Conservation (phyloP, 2,797 vertebrate species). For the Mormyrus hasselquistii region DNA sequence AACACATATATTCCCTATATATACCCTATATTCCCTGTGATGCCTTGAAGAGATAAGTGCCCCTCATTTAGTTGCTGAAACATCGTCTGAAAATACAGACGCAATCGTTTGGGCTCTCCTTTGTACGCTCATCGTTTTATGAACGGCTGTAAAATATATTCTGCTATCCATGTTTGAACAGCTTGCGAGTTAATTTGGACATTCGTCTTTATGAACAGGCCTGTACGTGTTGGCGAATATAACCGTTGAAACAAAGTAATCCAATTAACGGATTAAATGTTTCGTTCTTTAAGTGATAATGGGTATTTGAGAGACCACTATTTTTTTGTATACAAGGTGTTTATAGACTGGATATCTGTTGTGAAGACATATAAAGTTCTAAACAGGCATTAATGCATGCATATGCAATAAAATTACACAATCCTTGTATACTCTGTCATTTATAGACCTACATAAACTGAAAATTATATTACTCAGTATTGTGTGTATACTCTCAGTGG, state of each 20-base stretch:
- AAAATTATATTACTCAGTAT: background rate
- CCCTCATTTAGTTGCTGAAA: slow-evolving; percentile 47
- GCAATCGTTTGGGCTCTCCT: slow-evolving; percentile 3
- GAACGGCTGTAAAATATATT: background rate
- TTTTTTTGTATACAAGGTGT: background rate
- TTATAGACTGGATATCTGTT: background rate
- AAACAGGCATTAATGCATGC: background rate
- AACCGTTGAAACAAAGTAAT: background rate
- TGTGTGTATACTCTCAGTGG: background rate
- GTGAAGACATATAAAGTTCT: background rate
- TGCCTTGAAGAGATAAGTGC: slow-evolving; percentile 45
- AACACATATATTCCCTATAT: background rate
- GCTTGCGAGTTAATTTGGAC: background rate
- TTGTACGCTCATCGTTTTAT: slow-evolving; percentile 17
- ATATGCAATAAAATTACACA: background rate
- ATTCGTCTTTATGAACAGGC: background rate
- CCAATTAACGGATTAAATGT: background rate
- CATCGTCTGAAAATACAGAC: slow-evolving; percentile 31
- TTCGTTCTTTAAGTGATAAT: background rate
- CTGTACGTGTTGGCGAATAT: background rate
- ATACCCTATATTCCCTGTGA: background rate
- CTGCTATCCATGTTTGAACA: background rate
- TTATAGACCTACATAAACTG: background rate
- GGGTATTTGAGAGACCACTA: background rate
- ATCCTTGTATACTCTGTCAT: background rate